Evolutionary conservation across 2,113 vertebrate genomes (phyloP).

Genomic region (Dromaius novaehollandiae): DNA sequence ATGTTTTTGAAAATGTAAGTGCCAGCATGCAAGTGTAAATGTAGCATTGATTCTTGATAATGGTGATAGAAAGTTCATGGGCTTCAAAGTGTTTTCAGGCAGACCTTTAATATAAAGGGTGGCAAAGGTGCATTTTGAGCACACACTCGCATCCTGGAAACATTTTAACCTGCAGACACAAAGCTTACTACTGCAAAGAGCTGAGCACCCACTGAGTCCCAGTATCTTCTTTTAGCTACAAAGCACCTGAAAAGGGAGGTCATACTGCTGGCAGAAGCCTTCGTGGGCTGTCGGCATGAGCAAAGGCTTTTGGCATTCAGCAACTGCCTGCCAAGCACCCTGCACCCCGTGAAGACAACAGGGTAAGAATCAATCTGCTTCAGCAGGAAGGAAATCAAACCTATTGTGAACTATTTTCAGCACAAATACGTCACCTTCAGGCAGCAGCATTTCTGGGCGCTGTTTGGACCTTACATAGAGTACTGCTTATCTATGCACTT

Average conservation of each 20-base stretch:
- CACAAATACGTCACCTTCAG: not conserved
- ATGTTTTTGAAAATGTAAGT: not conserved
- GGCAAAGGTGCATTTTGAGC: not conserved
- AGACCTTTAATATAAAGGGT: not conserved
- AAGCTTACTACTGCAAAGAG: not conserved
- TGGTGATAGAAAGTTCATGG: not conserved
- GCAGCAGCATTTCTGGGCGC: not conserved
- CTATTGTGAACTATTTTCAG: not conserved
- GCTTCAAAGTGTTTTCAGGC: conserved; percentile 4
- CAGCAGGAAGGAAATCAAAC: not conserved
- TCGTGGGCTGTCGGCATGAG: rapidly evolving
- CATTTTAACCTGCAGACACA: not conserved
- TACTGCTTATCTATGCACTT: not conserved
- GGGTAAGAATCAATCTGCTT: not conserved
- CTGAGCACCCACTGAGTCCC: not conserved
- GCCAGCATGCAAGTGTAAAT: not conserved
- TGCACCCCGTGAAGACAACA: not conserved
- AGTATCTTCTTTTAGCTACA: not conserved
- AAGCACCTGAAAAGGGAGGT: not conserved
- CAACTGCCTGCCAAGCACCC: not conserved
- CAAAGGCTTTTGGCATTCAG: not conserved
- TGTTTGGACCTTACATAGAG: not conserved
- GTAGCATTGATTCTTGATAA: conserved; percentile 14
- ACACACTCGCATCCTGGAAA: not conserved
- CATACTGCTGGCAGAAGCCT: not conserved